Evolutionary conservation across 2,888 invertebrate genomes (phyloP), one percentile per base, ranked within the genome.

Genomic region (Drymonia ruficornis): DNA sequence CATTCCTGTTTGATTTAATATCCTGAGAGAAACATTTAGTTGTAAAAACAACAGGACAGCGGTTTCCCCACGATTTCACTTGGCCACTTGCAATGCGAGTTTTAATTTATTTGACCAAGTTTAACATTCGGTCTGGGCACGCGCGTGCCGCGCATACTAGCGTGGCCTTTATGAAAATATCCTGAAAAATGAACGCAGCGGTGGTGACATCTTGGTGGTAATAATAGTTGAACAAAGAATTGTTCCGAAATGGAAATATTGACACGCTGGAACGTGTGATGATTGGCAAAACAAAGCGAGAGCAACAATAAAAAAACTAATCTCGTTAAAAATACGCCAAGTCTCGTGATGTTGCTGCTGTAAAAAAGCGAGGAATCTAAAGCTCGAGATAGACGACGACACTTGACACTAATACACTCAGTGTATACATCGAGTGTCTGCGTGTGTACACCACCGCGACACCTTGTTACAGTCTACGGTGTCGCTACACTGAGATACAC

Each of bases 21-120:
- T 28, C 45, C 45, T 45, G n/a, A 28, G 23, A 28, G 23, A 1
- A 4, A 18, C 28, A 5, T 45, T 23, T 23, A 4, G 15, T 11
- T 45, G n/a, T 45, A 28, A 45, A 28, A 45, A 73, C 65, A 71
- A 64, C 63, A 63, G 56, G 67, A 61, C 59, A 59, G 64, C 65
- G 70, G 62, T 74, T 76, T 75, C 70, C 69, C 70, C 81, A 78
- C 80, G 78, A 78, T 76, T 75, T 75, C 73, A 70, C 75, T 65
- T 61, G 61, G 65, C 70, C 70, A 77, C 76, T 75, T 80, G 79
- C 74, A 77, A 74, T 54, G 70, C 65, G 80, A 82, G 80, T 83
- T 84, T 83, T 82, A 84, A 84, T 83, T 83, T 76, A 78, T 80
- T 76, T 77, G 70, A 68, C 72, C 74, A 72, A 77, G 72, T 73